Evolutionary conservation across 2,797 vertebrate genomes (phyloP).

Genomic region (Enteromius thamalakanensis): DNA sequence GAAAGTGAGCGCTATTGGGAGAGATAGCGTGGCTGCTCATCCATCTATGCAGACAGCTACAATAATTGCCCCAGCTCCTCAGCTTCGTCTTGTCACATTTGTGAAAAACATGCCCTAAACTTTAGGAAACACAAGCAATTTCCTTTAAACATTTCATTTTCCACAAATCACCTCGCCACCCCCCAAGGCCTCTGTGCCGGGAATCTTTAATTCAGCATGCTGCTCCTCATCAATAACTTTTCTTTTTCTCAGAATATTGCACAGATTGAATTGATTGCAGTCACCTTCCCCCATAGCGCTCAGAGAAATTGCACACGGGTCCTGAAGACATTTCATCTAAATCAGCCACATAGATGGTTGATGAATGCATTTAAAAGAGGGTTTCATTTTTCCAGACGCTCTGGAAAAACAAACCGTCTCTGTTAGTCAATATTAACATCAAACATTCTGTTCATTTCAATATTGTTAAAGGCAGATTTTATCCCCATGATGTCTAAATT

Average conservation of each 20-base stretch:
- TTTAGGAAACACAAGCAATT: constrained; percentile 52
- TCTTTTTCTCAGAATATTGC: constrained; percentile 43
- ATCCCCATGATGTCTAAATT: neutral
- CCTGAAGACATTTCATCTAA: constrained; percentile 17
- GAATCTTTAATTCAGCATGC: constrained; percentile 48
- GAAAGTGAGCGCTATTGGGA: constrained; percentile 8
- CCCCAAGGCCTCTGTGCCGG: constrained; percentile 26
- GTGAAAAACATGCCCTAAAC: constrained; percentile 48
- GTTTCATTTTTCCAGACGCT: constrained; percentile 1
- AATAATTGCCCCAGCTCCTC: constrained; percentile 57
- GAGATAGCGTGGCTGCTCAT: constrained; percentile 39
- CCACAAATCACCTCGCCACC: constrained; percentile 39
- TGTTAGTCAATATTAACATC: neutral
- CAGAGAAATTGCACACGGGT: constrained; percentile 23
- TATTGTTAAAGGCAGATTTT: neutral
- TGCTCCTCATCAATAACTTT: constrained; percentile 50
- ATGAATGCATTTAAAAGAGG: constrained; percentile 20
- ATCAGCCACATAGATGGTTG: neutral
- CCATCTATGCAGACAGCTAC: constrained; percentile 57
- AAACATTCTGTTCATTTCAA: neutral
- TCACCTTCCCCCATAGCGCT: neutral
- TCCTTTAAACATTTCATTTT: constrained; percentile 55
- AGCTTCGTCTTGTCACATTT: constrained; percentile 52
- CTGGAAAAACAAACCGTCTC: constrained; percentile 8
- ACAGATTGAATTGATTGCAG: constrained; percentile 49